Conservation (phyloP, 1,140 invertebrate genomes). For the Octopus bimaculoides region DNA sequence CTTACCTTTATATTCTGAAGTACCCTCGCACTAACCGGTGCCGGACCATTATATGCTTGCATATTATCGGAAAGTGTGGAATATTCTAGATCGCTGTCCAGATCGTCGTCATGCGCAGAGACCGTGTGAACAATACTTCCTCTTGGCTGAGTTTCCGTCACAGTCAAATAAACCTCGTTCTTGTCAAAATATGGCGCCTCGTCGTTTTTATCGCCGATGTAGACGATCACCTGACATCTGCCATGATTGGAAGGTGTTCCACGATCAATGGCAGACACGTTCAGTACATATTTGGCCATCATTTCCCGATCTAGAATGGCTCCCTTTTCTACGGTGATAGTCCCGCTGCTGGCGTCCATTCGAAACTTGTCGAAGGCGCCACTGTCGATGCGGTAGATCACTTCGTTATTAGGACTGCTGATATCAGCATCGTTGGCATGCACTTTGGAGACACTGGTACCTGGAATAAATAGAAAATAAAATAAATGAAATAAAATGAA, state of each 20-base stretch:
- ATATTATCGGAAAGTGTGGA: constrained; percentile 22
- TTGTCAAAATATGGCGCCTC: constrained; percentile 25
- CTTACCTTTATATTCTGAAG: constrained; percentile 26
- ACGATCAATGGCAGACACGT: constrained; percentile 37
- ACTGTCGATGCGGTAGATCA: constrained; percentile 43
- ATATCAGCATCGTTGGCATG: constrained; percentile 36
- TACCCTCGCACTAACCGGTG: constrained; percentile 21
- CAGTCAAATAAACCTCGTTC: constrained; percentile 1
- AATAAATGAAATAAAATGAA: too few species aligned
- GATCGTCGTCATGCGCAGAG: constrained; percentile 34
- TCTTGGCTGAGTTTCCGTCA: constrained; percentile 27
- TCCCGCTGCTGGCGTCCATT: constrained; percentile 38
- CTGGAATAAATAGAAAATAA: constrained; percentile 15
- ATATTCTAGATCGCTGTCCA: constrained; percentile 29
- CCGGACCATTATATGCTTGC: constrained; percentile 29
- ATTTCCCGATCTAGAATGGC: constrained; percentile 38
- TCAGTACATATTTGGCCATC: constrained; percentile 30
- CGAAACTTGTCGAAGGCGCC: constrained; percentile 42
- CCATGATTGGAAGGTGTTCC: constrained; percentile 34
- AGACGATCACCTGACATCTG: constrained; percentile 28
- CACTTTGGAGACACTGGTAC: constrained; percentile 27
- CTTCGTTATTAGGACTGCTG: constrained; percentile 40
- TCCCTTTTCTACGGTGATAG: constrained; percentile 34
- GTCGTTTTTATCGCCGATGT: constrained; percentile 38
- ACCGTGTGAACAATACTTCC: constrained; percentile 23